These are phyloP conservation scores for Halictus rubicundus DNA, from an alignment of 1,140 invertebrate genomes.

Conservation along the genomic window DNA sequence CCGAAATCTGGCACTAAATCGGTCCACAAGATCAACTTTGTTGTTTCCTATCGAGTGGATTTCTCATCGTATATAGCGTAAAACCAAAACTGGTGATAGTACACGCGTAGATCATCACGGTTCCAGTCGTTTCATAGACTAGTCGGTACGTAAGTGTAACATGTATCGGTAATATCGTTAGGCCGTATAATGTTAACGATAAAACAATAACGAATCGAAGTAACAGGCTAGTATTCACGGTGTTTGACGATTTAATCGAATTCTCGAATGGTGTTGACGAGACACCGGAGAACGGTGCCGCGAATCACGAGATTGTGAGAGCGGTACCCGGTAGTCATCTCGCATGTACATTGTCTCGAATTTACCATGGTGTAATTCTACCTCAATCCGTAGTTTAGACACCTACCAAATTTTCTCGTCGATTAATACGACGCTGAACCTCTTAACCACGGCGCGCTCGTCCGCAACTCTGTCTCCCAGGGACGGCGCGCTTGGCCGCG, in stretches of 20 bases:
- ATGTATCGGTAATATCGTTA: constrained; percentile 44
- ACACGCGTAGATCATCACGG: constrained; percentile 5
- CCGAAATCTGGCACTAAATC: background rate
- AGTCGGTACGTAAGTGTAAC: constrained; percentile 34
- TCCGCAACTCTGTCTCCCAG: too few species aligned
- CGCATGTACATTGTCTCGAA: constrained; percentile 5
- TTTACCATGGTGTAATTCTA: constrained; percentile 38
- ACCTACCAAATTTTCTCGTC: constrained; percentile 8
- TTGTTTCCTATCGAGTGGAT: constrained; percentile 32
- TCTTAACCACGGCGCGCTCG: too few species aligned
- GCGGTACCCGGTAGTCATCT: background rate
- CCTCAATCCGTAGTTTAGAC: constrained; percentile 38
- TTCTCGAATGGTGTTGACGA: background rate
- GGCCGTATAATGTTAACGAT: constrained; percentile 8
- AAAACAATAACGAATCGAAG: constrained; percentile 16
- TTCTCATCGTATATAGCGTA: constrained; percentile 31
- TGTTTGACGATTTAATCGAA: background rate
- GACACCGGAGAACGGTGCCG: too few species aligned
- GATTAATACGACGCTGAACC: background rate
- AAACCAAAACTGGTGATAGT: constrained; percentile 34
- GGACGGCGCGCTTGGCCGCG: too few species aligned
- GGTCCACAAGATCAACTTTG: constrained; percentile 6
- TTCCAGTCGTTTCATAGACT: constrained; percentile 40
- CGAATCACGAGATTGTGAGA: background rate
- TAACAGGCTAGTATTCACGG: constrained; percentile 19